Percentiles rank a stretch among this genome's conserved stretches.
phyloP scores from a whole-genome alignment of 2,797 vertebrate genomes.

The Adrianichthys oophorus region DNA sequence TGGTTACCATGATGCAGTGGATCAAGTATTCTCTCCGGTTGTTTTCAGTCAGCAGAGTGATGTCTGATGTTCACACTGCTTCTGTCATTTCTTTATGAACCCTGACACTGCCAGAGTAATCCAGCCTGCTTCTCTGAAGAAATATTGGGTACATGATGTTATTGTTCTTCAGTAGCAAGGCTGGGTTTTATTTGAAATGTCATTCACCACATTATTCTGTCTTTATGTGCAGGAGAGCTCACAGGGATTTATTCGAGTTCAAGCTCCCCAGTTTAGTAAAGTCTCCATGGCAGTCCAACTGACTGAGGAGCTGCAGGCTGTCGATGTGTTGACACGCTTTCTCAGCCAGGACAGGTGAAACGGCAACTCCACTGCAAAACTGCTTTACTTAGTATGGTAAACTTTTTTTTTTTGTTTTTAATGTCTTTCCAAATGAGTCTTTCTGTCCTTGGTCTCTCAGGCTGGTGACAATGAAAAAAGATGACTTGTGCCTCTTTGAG shows the following conservation, averaged over 20 bases:
- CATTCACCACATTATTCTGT: conserved; percentile 7
- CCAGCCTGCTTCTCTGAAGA: no score
- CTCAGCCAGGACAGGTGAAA: conserved; percentile 90
- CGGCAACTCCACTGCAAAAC: not conserved
- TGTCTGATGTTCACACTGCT: no score
- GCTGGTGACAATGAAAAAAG: conserved; percentile 73
- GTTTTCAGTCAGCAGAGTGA: no score
- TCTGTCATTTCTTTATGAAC: no score
- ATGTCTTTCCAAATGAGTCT: not conserved
- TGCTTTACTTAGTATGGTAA: not conserved
- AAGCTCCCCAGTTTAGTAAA: conserved; percentile 95
- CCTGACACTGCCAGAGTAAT: no score
- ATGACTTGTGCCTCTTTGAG: conserved; percentile 89
- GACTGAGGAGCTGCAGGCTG: conserved; percentile 90
- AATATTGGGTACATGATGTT: no score
- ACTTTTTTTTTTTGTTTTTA: not conserved
- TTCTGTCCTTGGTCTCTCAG: conserved; percentile 39
- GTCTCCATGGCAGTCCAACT: conserved; percentile 98
- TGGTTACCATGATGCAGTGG: no score
- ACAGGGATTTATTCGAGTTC: conserved; percentile 92
- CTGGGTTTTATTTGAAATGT: not conserved
- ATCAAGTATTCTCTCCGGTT: no score
- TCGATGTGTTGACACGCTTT: conserved; percentile 90
- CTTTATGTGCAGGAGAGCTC: conserved; percentile 74
- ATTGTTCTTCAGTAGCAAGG: no score